phyloP scores from a whole-genome alignment of 2,888 invertebrate species.

The Macropis europaea region DNA sequence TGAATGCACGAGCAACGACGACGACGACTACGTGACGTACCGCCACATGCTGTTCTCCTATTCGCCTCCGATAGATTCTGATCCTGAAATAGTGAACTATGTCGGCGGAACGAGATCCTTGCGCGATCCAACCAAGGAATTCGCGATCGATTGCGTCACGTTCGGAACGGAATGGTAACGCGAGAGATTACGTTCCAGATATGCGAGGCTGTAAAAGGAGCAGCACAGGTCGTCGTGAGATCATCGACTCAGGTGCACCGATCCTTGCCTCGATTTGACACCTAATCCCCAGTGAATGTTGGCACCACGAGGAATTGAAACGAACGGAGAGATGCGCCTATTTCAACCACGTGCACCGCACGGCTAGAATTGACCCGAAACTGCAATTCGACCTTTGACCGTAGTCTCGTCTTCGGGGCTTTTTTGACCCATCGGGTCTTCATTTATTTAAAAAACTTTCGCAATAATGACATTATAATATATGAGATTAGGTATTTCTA shows the following conservation, averaged over 20 bases:
- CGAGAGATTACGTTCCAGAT: constrained; percentile 32
- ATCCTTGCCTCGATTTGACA: not conserved
- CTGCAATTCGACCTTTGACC: no score
- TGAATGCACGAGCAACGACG: constrained; percentile 67
- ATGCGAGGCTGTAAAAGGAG: constrained; percentile 34
- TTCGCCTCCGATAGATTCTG: constrained; percentile 7
- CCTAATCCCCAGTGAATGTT: no score
- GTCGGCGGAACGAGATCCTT: constrained; percentile 36
- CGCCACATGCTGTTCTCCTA: constrained; percentile 23
- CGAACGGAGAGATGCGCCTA: no score
- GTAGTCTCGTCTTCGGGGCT: no score
- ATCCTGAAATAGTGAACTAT: constrained; percentile 40
- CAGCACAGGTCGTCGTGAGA: not conserved
- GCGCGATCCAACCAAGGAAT: constrained; percentile 20
- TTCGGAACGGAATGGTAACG: constrained; percentile 23
- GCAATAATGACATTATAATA: no score
- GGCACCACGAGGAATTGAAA: no score
- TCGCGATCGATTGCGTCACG: constrained; percentile 41
- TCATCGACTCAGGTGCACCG: constrained; percentile 15
- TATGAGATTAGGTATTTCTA: no score
- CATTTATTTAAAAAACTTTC: no score
- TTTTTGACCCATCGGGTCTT: no score
- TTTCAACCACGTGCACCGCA: no score
- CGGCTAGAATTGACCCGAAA: no score
- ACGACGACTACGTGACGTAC: constrained; percentile 48